Evolutionary conservation across 92 coral and sea anemone species (phyloP), one percentile per base, ranked within the genome.

Genomic region (Parazoanthus swiftii): DNA sequence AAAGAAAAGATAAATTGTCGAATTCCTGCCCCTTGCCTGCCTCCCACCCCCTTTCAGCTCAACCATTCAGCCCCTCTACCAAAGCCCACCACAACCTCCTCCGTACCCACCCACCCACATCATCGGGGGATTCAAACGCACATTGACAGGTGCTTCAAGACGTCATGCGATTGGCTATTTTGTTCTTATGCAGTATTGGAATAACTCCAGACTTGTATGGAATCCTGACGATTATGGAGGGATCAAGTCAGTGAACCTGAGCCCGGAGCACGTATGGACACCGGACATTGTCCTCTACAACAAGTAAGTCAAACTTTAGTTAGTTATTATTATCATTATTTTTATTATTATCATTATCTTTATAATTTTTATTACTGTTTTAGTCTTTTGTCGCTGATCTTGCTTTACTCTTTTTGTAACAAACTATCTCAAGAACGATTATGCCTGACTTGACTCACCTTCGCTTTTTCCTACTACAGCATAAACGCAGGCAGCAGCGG

Each of bases 271-370:
- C 56, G 90, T 94, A 0, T 95, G 95, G 98, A 89, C 89, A 79
- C 97, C 98, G 43, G 95, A 94, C 63, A 92, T 95, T 77, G 95
- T 94, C 43, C 89, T 95, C 20, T 95, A 95, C 74, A 95, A 95
- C 91, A 95, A 94, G 98, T 95, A 86, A 88, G 95, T 79, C 7
- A 8, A 13, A 54, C 59, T 54, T 13, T n/a, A n/a, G n/a, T n/a
- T n/a, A n/a, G n/a, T 14, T 11, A 54, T 14, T 0, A 14, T 14
- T 11, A 14, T 14, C 14, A 14, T 54, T 51, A 51, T 0, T 51
- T 0, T 51, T 54, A 11, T 14, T 54, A 14, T 54, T 54, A 54
- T 14, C 14, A 14, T 54, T 54, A 11, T 14, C 14, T 0, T n/a
- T 77, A 6, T 7, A 3, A 16, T 54, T 54, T 1, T 14, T 54